These are phyloP conservation scores for Osedax frankpressi DNA, from an alignment of 2,888 invertebrate genomes.

Conservation along the genomic window DNA sequence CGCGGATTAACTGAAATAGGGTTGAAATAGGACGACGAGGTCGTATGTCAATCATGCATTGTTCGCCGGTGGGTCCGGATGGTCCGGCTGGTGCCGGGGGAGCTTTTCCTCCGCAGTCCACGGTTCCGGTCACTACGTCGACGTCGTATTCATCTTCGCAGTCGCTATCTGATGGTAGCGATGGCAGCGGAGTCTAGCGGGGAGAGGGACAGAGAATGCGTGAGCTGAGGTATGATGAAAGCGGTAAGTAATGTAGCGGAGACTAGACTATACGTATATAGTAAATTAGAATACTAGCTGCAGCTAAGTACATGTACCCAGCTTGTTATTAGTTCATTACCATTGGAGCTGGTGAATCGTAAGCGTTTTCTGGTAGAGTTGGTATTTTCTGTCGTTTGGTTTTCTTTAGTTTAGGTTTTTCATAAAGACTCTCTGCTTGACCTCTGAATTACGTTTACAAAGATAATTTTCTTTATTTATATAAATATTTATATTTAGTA, in stretches of 20 bases:
- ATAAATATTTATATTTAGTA: neutral
- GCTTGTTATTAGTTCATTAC: too few relatives aligned
- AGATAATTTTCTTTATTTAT: neutral
- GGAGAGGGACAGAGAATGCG: too few relatives aligned
- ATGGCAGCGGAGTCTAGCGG: neutral
- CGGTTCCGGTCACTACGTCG: too few relatives aligned
- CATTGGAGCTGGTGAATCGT: neutral
- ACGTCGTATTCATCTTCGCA: neutral
- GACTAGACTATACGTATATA: too few relatives aligned
- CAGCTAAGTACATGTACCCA: neutral
- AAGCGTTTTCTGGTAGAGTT: neutral
- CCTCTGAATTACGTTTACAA: neutral
- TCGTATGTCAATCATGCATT: conserved; percentile 15
- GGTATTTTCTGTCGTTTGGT: neutral
- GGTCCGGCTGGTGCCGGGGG: neutral
- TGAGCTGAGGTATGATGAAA: too few relatives aligned
- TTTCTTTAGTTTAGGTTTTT: neutral
- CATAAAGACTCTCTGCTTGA: neutral
- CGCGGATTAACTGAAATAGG: conserved; percentile 31
- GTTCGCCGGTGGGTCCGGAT: conserved; percentile 18
- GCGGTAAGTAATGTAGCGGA: too few relatives aligned
- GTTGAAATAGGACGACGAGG: conserved; percentile 21
- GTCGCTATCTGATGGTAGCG: neutral
- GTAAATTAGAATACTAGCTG: neutral
- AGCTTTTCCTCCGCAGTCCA: neutral